Base-by-base conservation (phyloP, 2,113 vertebrate genomes). In the Carassius auratus region DNA sequence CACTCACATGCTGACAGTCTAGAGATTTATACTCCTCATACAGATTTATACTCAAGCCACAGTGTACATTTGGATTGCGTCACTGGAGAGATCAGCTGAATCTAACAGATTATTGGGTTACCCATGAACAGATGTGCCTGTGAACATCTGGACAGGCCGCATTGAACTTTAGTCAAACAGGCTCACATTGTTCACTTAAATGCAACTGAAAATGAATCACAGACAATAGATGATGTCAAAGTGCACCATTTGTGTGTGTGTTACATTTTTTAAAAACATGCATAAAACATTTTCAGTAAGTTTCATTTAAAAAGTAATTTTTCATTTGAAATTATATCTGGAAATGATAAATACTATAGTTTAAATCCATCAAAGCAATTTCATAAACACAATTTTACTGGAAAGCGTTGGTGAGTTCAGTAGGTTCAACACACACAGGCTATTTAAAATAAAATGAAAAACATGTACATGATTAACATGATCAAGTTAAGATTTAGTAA, bases 81-180 rank as follows among this genome's bases (percentile, higher is more conserved):
- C 87, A 85, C 61, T 62, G 33, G 62, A 6, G 61, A 19, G 73
- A 74, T 79, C 42, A 33, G 45, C 75, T 42, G 82, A 86, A 88
- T 86, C 81, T 86, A 33, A 50, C 0, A 50, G 87, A 88, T 86
- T 88, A 88, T 19, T 73, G 62, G 68, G 82, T 81, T 86, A 76
- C 76, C 80, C 50, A 21, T 61, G 76, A 84, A 77, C 85, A 88
- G 87, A 88, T 88, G 76, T 68, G 80, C 66, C 62, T 74, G 3
- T 42, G 66, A 73, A 85, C 76, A 86, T 71, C 64, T 76, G 68
- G 81, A 76, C 76, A 81, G 57, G 33, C 23, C 69, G 23, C 48
- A 76, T 6, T 57, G 45, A 21, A 66, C 59, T 36, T 36, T 7
- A 48, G n/a, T 50, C 62, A 36, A 76, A 75, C 26, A 48, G 23